Evolutionary conservation across 2,797 vertebrate genomes (phyloP).

Genomic region (Eulemur coronatus): DNA sequence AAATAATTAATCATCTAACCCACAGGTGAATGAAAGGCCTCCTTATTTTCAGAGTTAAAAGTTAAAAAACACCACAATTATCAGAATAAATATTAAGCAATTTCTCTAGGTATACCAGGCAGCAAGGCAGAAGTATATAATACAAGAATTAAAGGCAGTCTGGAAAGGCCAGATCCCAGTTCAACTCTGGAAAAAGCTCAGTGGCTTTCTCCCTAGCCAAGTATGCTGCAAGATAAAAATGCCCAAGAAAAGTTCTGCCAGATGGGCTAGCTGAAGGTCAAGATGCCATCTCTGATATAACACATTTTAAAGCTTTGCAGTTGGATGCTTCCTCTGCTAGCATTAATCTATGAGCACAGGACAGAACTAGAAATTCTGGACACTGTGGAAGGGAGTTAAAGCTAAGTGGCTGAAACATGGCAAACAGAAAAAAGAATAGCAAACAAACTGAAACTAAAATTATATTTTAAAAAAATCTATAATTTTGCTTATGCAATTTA

Average conservation of each 20-base stretch:
- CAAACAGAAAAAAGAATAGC: neutral
- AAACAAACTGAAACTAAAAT: neutral
- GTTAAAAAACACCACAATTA: conserved; percentile 45
- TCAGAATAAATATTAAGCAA: neutral
- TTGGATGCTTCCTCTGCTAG: neutral
- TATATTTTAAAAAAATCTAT: neutral
- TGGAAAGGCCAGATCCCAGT: neutral
- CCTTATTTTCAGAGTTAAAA: neutral
- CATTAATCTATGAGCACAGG: neutral
- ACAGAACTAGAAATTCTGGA: conserved; percentile 46
- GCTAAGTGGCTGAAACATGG: neutral
- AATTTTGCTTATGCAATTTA: neutral
- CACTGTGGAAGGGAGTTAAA: neutral
- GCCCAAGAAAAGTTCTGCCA: conserved; percentile 3
- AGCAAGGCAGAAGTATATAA: conserved; percentile 27
- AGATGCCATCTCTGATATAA: neutral
- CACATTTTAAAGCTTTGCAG: neutral
- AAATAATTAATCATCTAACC: neutral
- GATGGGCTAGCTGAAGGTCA: conserved; percentile 58
- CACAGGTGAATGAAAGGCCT: neutral
- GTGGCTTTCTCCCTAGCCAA: neutral
- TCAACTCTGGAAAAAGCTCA: neutral
- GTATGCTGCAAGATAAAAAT: neutral
- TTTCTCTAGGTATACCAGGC: neutral
- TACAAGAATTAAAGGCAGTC: neutral